phyloP scores from a whole-genome alignment of 2,797 vertebrate species.

The Chelidonichthys spinosus region DNA sequence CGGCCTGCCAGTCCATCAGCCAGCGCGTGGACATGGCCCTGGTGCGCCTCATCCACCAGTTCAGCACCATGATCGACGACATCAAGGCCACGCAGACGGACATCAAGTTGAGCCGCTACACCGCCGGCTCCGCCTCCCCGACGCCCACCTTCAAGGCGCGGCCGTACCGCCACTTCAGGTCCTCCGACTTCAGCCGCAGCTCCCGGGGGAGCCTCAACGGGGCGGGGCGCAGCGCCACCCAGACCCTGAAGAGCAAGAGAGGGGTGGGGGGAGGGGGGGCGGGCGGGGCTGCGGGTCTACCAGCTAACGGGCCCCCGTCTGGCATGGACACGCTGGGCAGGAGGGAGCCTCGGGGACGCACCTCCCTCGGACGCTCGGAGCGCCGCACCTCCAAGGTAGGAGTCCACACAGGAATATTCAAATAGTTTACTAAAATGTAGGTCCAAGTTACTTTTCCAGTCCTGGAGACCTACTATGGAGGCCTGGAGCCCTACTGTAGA shows the following conservation, averaged over 20 bases:
- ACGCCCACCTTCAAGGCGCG: slow-evolving; percentile 96
- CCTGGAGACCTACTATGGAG: too few relatives aligned
- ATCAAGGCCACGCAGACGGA: slow-evolving; percentile 99
- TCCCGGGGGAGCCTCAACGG: slow-evolving; percentile 95
- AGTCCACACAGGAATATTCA: too few relatives aligned
- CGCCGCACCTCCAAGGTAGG: slow-evolving; percentile 92
- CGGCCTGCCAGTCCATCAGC: slow-evolving; percentile 97
- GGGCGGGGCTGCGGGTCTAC: slow-evolving; percentile 45
- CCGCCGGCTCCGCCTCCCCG: slow-evolving; percentile 95
- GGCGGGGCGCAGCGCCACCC: slow-evolving; percentile 85
- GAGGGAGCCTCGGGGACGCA: slow-evolving; percentile 91
- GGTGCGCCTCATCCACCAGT: slow-evolving; percentile 98
- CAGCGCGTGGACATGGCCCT: slow-evolving; percentile 99
- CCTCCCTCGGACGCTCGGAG: slow-evolving; percentile 91
- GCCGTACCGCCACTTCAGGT: slow-evolving; percentile 93
- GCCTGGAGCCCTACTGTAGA: too few relatives aligned
- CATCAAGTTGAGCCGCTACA: slow-evolving; percentile 98
- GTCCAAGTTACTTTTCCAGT: too few relatives aligned
- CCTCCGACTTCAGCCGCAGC: slow-evolving; percentile 96
- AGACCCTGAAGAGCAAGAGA: slow-evolving; percentile 88
- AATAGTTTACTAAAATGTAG: too few relatives aligned
- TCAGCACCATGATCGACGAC: slow-evolving; percentile 99
- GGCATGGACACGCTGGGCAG: slow-evolving; percentile 83
- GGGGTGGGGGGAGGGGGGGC: slow-evolving; percentile 49
- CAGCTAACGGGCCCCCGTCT: slow-evolving; percentile 73